These are phyloP conservation scores for Cossypha polioptera DNA, from an alignment of 2,797 vertebrate species.

Conservation along the genomic window DNA sequence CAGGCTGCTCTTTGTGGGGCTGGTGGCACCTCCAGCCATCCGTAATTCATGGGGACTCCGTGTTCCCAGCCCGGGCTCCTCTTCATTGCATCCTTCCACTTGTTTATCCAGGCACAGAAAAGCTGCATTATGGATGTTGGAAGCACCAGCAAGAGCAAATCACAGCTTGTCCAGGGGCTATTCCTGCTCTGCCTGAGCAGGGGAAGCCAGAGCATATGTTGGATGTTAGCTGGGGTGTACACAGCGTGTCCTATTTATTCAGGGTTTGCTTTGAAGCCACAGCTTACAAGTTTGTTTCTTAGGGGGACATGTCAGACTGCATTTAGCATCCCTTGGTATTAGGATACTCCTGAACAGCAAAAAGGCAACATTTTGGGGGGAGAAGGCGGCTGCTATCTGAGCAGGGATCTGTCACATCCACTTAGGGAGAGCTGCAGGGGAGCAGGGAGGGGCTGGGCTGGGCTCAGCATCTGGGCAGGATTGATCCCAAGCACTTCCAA, in stretches of 20 bases:
- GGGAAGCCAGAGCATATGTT: conserved; percentile 96
- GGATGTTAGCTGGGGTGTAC: conserved; percentile 97
- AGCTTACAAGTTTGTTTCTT: conserved; percentile 97
- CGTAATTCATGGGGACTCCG: neutral
- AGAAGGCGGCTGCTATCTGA: conserved; percentile 87
- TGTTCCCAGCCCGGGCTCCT: neutral
- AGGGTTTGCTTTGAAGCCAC: conserved; percentile 91
- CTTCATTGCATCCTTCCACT: conserved; percentile 34
- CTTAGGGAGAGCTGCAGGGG: conserved; percentile 80
- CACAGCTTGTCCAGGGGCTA: conserved; percentile 85
- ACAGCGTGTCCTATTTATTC: conserved; percentile 97
- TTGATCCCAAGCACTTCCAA: conserved; percentile 19
- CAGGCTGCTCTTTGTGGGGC: neutral
- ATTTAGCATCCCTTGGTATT: conserved; percentile 92
- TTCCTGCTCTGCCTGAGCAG: conserved; percentile 85
- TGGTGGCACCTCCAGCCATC: neutral
- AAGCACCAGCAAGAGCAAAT: conserved; percentile 78
- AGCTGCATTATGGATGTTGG: conserved; percentile 46
- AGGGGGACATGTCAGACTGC: conserved; percentile 98
- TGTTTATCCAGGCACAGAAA: conserved; percentile 30
- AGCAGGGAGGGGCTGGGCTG: conserved; percentile 55
- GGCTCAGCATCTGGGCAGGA: neutral
- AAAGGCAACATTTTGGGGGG: conserved; percentile 87
- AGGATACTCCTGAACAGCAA: conserved; percentile 90
- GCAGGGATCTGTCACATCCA: conserved; percentile 91